phyloP scores from a whole-genome alignment of 1,140 invertebrate species.

The Bemisia tabaci region DNA sequence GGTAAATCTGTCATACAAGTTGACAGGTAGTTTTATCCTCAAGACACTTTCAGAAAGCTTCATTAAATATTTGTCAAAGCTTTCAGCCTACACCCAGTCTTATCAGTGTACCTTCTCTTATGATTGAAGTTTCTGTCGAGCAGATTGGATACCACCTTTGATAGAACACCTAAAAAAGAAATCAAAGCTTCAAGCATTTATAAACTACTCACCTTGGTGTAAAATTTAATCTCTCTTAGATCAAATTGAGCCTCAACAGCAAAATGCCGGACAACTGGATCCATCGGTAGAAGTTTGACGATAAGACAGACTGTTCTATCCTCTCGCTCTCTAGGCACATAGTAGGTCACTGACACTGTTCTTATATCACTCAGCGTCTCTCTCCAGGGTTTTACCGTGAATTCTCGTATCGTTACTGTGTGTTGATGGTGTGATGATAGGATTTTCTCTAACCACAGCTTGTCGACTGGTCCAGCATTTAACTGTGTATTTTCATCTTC shows the following conservation, averaged over 20 bases:
- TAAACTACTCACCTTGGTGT: conserved; percentile 59
- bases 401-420: not conserved
- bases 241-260: conserved; percentile 69
- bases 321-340: conserved; percentile 20
- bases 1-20: too few relatives aligned
- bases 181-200: too few relatives aligned
- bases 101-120: too few relatives aligned
- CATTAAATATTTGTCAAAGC: too few relatives aligned
- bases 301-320: conserved; percentile 36
- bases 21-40: too few relatives aligned
- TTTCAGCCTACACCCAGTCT: too few relatives aligned
- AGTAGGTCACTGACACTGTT: conserved; percentile 35
- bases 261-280: conserved; percentile 57
- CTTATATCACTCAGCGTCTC: conserved; percentile 41
- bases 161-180: too few relatives aligned
- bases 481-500: not conserved
- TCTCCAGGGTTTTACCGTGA: conserved; percentile 24
- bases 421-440: not conserved
- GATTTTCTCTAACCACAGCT: not conserved
- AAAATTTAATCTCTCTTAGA: conserved; percentile 66
- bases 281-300: conserved; percentile 57
- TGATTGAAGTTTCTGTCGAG: too few relatives aligned
- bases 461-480: not conserved
- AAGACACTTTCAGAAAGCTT: too few relatives aligned
- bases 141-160: too few relatives aligned